phyloP scores from a whole-genome alignment of 2,113 vertebrate genomes.

The Lagopus leucura region DNA sequence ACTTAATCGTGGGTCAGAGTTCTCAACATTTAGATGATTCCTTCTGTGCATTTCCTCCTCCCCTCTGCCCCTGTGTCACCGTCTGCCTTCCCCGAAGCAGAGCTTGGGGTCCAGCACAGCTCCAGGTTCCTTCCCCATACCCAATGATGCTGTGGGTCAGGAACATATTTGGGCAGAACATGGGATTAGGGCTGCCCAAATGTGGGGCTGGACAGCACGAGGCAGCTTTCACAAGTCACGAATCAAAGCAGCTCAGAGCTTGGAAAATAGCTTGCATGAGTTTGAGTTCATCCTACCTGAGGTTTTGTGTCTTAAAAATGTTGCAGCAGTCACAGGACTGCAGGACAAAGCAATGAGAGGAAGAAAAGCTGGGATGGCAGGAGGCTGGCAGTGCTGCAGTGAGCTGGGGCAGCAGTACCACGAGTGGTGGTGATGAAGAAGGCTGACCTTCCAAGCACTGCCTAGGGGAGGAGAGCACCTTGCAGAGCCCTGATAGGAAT shows the following conservation, averaged over 20 bases:
- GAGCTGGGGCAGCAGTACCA: not conserved
- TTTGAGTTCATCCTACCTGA: not conserved
- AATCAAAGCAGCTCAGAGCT: not conserved
- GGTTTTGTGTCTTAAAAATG: not conserved
- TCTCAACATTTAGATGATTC: not conserved
- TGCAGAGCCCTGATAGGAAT: not conserved
- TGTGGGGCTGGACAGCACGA: not conserved
- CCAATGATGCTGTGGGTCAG: rapidly evolving
- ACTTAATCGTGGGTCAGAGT: not conserved
- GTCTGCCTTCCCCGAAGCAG: not conserved
- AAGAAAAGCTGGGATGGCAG: not conserved
- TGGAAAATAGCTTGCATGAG: not conserved
- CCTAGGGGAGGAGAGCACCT: not conserved
- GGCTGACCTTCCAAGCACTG: not conserved
- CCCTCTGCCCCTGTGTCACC: rapidly evolving
- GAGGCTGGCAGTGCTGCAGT: not conserved
- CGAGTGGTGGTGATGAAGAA: not conserved
- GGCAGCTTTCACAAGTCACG: not conserved
- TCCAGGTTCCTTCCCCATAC: rapidly evolving
- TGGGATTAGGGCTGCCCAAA: rapidly evolving
- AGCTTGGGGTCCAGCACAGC: not conserved
- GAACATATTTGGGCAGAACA: rapidly evolving
- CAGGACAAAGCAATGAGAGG: not conserved
- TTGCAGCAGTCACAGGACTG: not conserved
- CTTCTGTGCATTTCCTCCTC: not conserved